Percentiles rank a stretch among this genome's conserved stretches.
These are phyloP conservation scores for Achroia grisella DNA, from an alignment of 1,140 invertebrate species.

Conservation along the genomic window DNA sequence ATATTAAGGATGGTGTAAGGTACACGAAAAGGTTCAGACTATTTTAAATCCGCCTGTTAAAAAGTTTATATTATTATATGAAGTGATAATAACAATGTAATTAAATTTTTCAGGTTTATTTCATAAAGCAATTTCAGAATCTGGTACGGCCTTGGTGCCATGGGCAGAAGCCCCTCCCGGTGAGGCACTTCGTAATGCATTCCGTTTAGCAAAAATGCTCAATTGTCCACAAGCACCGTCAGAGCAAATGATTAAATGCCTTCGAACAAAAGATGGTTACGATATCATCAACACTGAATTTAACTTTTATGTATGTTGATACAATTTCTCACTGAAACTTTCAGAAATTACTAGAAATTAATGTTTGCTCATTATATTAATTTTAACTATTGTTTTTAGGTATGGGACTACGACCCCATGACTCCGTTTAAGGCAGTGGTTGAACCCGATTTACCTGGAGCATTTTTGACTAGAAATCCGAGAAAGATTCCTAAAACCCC, in stretches of 20 bases:
- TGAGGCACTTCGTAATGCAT: conserved; percentile 76
- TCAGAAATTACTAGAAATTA: no score
- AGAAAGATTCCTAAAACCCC: conserved; percentile 68
- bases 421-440: conserved; percentile 83
- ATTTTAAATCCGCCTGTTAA: no score
- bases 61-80: no score
- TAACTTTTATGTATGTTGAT: conserved; percentile 75
- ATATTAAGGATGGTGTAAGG: no score
- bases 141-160: conserved; percentile 84
- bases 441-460: conserved; percentile 78
- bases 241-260: conserved; percentile 73
- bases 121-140: conserved; percentile 83
- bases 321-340: background rate
- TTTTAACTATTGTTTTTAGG: conserved; percentile 48
- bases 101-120: conserved; percentile 76
- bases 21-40: no score
- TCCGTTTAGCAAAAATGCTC: conserved; percentile 76
- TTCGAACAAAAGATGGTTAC: conserved; percentile 73
- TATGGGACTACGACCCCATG: conserved; percentile 82
- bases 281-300: conserved; percentile 78
- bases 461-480: conserved; percentile 78
- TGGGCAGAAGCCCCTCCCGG: conserved; percentile 83
- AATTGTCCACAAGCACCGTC: conserved; percentile 74
- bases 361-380: no score
- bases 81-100: no score